Evolutionary conservation across 2,888 invertebrate species (phyloP).

Genomic region (Hydraecia micacea): DNA sequence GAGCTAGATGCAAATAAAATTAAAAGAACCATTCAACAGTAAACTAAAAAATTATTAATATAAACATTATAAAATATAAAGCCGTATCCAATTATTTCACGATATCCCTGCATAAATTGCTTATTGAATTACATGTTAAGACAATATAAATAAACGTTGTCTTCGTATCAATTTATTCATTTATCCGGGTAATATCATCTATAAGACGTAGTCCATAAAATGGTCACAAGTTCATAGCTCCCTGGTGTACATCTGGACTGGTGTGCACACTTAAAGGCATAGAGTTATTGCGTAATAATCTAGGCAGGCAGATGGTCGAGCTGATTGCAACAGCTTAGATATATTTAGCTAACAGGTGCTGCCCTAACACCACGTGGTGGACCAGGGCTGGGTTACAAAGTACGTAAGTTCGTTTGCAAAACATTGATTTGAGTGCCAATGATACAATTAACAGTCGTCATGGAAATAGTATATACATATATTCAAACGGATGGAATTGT

Average conservation of each 20-base stretch:
- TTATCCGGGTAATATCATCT: slow-evolving; percentile 53
- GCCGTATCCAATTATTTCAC: slow-evolving; percentile 19
- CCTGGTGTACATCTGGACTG: slow-evolving; percentile 81
- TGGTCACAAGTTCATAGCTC: slow-evolving; percentile 82
- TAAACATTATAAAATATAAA: slow-evolving; percentile 11
- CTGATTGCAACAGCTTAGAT: slow-evolving; percentile 83
- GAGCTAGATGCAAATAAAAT: neutral
- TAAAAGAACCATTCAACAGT: slow-evolving; percentile 5
- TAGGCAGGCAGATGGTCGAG: slow-evolving; percentile 85
- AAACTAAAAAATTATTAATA: too few relatives aligned
- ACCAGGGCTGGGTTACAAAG: slow-evolving; percentile 75
- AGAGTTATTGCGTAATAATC: slow-evolving; percentile 87
- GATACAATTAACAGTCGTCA: neutral
- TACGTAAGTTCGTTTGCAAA: neutral
- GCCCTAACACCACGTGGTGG: slow-evolving; percentile 77
- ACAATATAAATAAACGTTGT: slow-evolving; percentile 41
- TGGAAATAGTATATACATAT: neutral
- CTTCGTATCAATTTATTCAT: slow-evolving; percentile 52
- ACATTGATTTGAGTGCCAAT: slow-evolving; percentile 29
- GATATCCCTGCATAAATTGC: slow-evolving; percentile 9
- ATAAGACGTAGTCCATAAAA: slow-evolving; percentile 75
- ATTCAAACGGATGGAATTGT: neutral
- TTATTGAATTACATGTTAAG: slow-evolving; percentile 23
- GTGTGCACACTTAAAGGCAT: slow-evolving; percentile 78
- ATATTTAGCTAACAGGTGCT: slow-evolving; percentile 88